These are phyloP conservation scores for Esox lucius DNA, from an alignment of 2,797 vertebrate species.

Conservation along the genomic window DNA sequence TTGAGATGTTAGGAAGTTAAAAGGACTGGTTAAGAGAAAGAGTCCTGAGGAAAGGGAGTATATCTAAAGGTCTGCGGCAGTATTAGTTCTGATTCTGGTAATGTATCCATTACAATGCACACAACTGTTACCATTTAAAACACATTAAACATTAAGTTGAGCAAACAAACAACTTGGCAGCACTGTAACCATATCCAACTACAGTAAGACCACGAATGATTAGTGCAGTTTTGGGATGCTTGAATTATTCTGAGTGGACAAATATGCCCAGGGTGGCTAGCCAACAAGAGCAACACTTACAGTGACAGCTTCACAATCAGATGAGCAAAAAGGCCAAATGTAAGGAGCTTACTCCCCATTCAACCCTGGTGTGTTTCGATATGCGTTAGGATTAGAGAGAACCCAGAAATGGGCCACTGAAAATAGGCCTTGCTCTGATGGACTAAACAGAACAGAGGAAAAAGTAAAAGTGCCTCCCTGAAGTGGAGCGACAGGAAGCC, in stretches of 20 bases:
- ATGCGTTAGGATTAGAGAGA: background rate
- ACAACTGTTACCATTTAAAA: background rate
- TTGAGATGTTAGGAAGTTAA: background rate
- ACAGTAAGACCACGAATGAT: background rate
- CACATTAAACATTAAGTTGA: background rate
- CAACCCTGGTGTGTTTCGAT: background rate
- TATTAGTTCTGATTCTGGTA: background rate
- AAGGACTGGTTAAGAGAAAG: background rate
- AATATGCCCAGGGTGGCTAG: no score
- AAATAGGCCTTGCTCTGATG: constrained; percentile 24
- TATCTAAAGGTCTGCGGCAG: background rate
- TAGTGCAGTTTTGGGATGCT: no score
- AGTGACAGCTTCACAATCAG: no score
- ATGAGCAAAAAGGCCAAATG: background rate
- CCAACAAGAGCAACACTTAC: no score
- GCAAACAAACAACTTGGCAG: background rate
- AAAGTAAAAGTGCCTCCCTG: background rate
- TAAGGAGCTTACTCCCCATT: background rate
- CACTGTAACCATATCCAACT: background rate
- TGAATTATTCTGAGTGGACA: no score
- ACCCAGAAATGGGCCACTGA: background rate
- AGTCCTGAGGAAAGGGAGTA: background rate
- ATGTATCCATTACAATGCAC: background rate
- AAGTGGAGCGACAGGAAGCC: background rate
- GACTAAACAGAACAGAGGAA: constrained; percentile 18